Evolutionary conservation across 2,888 invertebrate species (phyloP).

Genomic region (Eumerus sabulonum): DNA sequence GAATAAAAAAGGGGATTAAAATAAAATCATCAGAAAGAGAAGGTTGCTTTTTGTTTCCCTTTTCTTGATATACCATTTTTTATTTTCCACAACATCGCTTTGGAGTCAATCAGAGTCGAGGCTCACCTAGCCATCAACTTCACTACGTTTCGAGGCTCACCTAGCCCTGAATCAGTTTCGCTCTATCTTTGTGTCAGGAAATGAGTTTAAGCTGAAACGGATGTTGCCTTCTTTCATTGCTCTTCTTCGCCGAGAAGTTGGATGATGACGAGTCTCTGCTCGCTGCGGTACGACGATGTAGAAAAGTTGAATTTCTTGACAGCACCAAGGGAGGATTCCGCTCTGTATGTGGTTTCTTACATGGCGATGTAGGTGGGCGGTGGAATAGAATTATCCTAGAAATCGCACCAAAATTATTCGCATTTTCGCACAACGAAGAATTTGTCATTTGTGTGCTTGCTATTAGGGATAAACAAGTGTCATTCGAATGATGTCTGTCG

Average conservation of each 20-base stretch:
- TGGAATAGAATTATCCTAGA: conserved; percentile 55
- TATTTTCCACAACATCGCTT: too few relatives aligned
- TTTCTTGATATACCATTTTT: too few relatives aligned
- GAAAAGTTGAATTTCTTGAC: conserved; percentile 64
- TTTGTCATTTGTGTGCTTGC: conserved; percentile 1
- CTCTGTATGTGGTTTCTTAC: conserved; percentile 50
- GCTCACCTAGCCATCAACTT: too few relatives aligned
- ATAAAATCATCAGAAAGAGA: too few relatives aligned
- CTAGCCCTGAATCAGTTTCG: too few relatives aligned
- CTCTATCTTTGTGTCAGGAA: conserved; percentile 67
- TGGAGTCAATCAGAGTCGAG: too few relatives aligned
- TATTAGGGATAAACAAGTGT: conserved; percentile 64
- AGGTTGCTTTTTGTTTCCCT: too few relatives aligned
- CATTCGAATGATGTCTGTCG: conserved; percentile 62
- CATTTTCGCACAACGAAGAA: neutral
- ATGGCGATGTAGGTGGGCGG: conserved; percentile 11
- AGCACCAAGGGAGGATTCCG: conserved; percentile 46
- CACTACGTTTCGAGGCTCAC: too few relatives aligned
- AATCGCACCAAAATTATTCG: conserved; percentile 55
- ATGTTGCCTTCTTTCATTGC: conserved; percentile 30
- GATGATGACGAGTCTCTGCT: too few relatives aligned
- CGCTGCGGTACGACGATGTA: conserved; percentile 18
- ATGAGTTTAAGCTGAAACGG: conserved; percentile 68
- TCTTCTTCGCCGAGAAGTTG: conserved; percentile 5
- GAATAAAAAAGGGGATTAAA: too few relatives aligned